Conservation (phyloP, 2,888 invertebrate species). For the Ischnus inquisitorius region DNA sequence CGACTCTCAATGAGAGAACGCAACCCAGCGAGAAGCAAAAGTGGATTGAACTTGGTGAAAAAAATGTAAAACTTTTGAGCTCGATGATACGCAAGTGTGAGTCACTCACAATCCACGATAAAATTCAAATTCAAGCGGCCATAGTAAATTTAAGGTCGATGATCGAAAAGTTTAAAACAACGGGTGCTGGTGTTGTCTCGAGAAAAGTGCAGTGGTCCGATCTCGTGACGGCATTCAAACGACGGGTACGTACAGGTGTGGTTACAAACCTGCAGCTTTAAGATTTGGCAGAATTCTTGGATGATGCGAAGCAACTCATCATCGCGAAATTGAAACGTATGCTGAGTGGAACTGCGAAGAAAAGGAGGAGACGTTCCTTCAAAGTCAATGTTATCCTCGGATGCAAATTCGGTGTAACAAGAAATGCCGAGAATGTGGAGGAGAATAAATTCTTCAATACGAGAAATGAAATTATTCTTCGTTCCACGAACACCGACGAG, state of each 20-base stretch:
- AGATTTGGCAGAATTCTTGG: slow-evolving; percentile 16
- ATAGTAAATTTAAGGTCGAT: not conserved
- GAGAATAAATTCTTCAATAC: not conserved
- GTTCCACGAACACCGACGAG: not conserved
- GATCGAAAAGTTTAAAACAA: not conserved
- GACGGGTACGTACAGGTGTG: too few relatives aligned
- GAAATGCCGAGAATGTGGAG: not conserved
- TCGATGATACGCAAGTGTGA: not conserved
- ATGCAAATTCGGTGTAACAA: not conserved
- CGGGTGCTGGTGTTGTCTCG: not conserved
- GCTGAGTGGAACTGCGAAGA: not conserved
- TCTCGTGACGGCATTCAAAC: not conserved
- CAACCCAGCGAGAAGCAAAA: not conserved
- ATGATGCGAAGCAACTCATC: not conserved
- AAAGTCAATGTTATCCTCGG: not conserved
- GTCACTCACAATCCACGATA: not conserved
- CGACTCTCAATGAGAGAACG: not conserved
- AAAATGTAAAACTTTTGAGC: not conserved
- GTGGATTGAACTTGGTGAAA: not conserved
- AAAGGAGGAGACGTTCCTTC: not conserved
- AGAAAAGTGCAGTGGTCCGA: not conserved
- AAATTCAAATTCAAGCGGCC: not conserved
- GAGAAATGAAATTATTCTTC: not conserved
- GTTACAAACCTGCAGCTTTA: slow-evolving; percentile 26
- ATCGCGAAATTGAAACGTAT: not conserved